Evolutionary conservation across 2,888 invertebrate genomes (phyloP).

Genomic region (Yponomeuta sedellus): DNA sequence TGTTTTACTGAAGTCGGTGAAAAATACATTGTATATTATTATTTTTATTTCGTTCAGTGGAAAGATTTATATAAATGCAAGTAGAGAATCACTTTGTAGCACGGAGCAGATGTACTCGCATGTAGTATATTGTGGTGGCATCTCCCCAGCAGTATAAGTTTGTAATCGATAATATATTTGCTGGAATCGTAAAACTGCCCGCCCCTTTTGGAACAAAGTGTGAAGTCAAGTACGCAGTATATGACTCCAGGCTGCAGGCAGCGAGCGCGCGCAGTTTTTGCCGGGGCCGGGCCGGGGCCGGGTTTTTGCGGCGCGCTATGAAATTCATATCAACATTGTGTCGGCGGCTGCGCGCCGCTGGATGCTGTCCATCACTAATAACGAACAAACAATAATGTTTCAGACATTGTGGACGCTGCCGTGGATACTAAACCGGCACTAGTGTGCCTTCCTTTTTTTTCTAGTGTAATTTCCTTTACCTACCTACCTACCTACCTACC

Average conservation of each 20-base stretch:
- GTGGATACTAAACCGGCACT: too few relatives aligned
- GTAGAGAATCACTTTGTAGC: too few relatives aligned
- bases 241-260: background rate
- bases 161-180: background rate
- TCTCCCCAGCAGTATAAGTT: background rate
- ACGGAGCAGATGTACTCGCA: too few relatives aligned
- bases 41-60: too few relatives aligned
- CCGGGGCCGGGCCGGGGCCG: background rate
- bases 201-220: background rate
- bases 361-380: background rate
- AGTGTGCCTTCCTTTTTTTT: too few relatives aligned
- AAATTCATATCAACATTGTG: background rate
- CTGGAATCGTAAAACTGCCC: background rate
- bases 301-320: background rate
- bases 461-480: too few relatives aligned
- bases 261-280: background rate
- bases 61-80: too few relatives aligned
- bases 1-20: too few relatives aligned
- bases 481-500: too few relatives aligned
- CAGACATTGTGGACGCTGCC: too few relatives aligned
- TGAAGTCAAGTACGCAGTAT: background rate
- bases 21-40: too few relatives aligned
- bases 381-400: background rate
- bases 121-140: background rate
- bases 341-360: background rate